Evolutionary conservation across 2,888 invertebrate species (phyloP), one percentile per base, ranked within the genome.

Genomic region (Scaptomyza flava): DNA sequence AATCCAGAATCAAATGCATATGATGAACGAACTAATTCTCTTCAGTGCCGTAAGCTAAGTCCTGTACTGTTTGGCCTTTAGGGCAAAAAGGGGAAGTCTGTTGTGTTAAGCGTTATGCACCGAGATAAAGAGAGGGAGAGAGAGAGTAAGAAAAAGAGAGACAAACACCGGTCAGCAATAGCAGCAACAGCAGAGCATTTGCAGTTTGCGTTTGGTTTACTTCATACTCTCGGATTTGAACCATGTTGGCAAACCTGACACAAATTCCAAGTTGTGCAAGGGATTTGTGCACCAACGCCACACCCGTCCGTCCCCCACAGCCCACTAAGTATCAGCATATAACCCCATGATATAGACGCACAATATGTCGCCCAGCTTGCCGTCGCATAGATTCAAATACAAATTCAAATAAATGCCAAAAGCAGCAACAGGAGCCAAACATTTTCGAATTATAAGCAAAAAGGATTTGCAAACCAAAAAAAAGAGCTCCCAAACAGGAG

Each of bases 101-200:
- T 6, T 27, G 27, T 89, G 83, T 89, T 91, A 91, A 89, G 90
- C 90, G 89, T 87, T 89, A 87, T 88, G 86, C 87, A 79, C 69
- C 84, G 75, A 68, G 17, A 41, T 17, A 58, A 36, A 17, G 12
- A 20, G 5, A 50, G 30, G 76, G 62, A 66, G 27, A 33, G 41
- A 33, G 47, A 33, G 41, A 33, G 47, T 4, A n/a, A 23, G 6
- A 62, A 33, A 6, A 20, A 38, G 33, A 6, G n/a, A 36, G 6
- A 34, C 31, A 6, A 34, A 31, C 42, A 47, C 43, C 17, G 36
- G 14, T 27, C 20, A 33, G 12, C 36, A 60, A 46, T 20, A 33
- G 7, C 56, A 56, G 45, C 9, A 53, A 33, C 36, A 57, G 30
- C 63, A 63, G 36, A 31, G 47, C 7, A 47, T 33, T 48, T 48